Evolutionary conservation across 2,113 vertebrate species (phyloP), one percentile per base, ranked within the genome.

Genomic region (Odontophorus gujanensis): DNA sequence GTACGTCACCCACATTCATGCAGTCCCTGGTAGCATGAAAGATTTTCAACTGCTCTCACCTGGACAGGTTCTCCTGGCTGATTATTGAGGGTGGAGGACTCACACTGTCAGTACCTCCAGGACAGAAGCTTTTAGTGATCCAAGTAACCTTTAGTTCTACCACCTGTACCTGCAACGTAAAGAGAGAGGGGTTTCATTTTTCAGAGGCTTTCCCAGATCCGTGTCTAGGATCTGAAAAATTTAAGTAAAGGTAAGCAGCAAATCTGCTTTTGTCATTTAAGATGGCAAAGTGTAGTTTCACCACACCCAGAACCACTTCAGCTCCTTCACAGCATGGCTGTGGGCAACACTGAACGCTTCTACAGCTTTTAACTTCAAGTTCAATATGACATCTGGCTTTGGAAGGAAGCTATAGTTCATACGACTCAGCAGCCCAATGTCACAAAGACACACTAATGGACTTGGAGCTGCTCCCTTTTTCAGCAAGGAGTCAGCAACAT

Each of bases 61-160:
- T 98, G 98, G 97, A 98, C 84, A 99, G 97, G 85, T 99, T 98
- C 73, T 99, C 99, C 97, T 99, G 98, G 43, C 98, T 97, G 97
- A 99, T 99, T 92, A 99, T 96, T 1, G 98, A 99, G 26, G 99
- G 97, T n/a, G 99, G 99, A 18, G 99, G 99, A 85, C 98, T 99
- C 40, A 99, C 99, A 26, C 99, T 99, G 96, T 99, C 99, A 4
- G 98, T 99, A 78, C 99, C 99, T 96, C 99, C 98, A 50, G 99
- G 99, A 81, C 99, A 99, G 97, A 99, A 99, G 94, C 99, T 99
- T 97, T 99, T 99, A n/a, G 99, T 99, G 92, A 99, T 99, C 99
- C 99, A 99, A 1, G 98, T 99, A 90, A 99, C 99, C 91, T 99
- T 99, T 30, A 99, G 94, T 89, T 99, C 99, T 32, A 99, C 99